These are phyloP conservation scores for Euura lappo DNA, from an alignment of 1,140 invertebrate genomes.

Conservation along the genomic window DNA sequence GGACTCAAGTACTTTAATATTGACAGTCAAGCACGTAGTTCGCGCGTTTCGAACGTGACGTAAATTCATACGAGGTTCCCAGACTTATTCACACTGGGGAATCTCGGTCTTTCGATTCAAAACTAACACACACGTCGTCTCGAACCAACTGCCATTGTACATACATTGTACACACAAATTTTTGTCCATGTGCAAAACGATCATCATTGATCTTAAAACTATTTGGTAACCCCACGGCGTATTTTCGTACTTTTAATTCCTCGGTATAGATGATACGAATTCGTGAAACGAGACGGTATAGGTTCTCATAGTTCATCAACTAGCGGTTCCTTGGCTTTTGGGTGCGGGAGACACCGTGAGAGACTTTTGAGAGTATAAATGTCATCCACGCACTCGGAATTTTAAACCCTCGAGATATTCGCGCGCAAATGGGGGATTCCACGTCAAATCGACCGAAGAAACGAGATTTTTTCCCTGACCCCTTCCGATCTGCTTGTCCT, in stretches of 20 bases:
- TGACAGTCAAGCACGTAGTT: conserved; percentile 1
- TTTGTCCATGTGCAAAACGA: neutral
- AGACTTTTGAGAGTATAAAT: neutral
- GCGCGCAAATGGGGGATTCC: neutral
- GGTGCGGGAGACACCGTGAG: neutral
- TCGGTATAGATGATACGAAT: neutral
- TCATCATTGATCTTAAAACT: neutral
- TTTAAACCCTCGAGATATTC: neutral
- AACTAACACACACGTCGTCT: neutral
- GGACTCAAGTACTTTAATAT: neutral
- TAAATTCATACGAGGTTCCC: conserved; percentile 8
- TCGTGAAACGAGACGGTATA: neutral
- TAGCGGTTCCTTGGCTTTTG: neutral
- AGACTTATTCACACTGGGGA: conserved; percentile 9
- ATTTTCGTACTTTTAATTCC: neutral
- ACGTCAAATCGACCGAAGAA: too few species aligned
- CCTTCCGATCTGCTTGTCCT: too few species aligned
- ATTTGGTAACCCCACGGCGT: neutral
- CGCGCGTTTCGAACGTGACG: conserved; percentile 10
- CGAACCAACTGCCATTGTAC: neutral
- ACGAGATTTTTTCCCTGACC: too few species aligned
- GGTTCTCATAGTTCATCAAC: neutral
- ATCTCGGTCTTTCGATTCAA: neutral
- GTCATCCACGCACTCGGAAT: neutral
- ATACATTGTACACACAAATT: neutral